Evolutionary conservation across 2,113 vertebrate species (phyloP).

Genomic region (Alces alces): DNA sequence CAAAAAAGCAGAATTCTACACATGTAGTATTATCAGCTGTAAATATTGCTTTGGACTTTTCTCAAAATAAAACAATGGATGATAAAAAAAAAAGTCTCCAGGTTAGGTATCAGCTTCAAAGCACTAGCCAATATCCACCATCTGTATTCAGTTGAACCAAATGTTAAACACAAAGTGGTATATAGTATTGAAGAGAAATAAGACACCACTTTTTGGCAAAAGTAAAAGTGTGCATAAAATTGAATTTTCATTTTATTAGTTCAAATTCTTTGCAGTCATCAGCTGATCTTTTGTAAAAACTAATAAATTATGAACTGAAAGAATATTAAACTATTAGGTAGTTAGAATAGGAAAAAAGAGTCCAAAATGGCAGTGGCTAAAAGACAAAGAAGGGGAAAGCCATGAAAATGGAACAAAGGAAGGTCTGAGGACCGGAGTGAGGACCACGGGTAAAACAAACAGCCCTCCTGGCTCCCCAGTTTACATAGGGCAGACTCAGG

Average conservation of each 20-base stretch:
- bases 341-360: neutral
- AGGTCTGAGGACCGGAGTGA: fast-evolving
- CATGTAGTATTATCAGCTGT: neutral
- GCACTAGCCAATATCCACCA: neutral
- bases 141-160: neutral
- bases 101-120: neutral
- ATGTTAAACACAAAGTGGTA: neutral
- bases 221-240: neutral
- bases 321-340: neutral
- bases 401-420: neutral
- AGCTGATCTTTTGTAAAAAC: neutral
- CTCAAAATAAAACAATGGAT: neutral
- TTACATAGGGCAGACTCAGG: neutral
- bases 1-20: neutral
- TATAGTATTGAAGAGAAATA: neutral
- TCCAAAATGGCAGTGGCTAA: neutral
- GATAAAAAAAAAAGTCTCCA: neutral
- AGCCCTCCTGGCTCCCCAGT: neutral
- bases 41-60: neutral
- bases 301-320: neutral
- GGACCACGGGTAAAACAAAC: neutral
- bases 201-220: neutral
- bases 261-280: neutral
- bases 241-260: neutral
- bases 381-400: neutral